Base-by-base conservation (phyloP, 2,888 invertebrate species). In the Deilephila elpenor region DNA sequence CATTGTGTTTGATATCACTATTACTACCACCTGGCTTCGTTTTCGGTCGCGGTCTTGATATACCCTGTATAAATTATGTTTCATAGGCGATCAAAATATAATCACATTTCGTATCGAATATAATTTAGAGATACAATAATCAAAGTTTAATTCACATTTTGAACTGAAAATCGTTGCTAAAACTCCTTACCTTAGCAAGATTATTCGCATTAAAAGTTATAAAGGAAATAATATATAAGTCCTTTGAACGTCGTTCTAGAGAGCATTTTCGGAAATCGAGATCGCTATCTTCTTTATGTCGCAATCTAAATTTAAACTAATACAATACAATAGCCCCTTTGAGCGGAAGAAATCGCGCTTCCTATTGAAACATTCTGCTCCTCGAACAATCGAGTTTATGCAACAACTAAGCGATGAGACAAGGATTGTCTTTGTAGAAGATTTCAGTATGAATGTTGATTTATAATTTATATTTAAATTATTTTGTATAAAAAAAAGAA, bases 301-400 rank as follows among this genome's bases (percentile, higher is more conserved):
- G 11, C 44, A 67, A 51, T 67, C 67, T 44, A 67, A 67, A 67
- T 67, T 67, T 51, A 67, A n/a, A 67, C 67, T 67, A 67, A 67
- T 67, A 25, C 25, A 44, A 51, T 20, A 51, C 11, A 67, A 61
- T 61, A 20, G 64, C 19, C 44, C 64, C 44, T n/a, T 20, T 20
- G 44, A 37, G 37, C 34, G 19, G 17, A 44, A 44, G 44, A 67
- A 67, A 67, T 44, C 67, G 25, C 6, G 44, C 25, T 51, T 67
- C 67, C 67, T 67, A 44, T 51, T 51, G 44, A 67, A 67, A 67
- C 67, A 44, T 56, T 56, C n/a, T 56, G 19, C n/a, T 51, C 51
- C 51, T 44, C 60, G 67, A 67, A 67, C 44, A 67, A 44, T 25
- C 44, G 44, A 44, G 25, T 44, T 44, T 44, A 67, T 44, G 25